Evolutionary conservation across 2,113 vertebrate genomes (phyloP).

Genomic region (Typhlomys cinereus): DNA sequence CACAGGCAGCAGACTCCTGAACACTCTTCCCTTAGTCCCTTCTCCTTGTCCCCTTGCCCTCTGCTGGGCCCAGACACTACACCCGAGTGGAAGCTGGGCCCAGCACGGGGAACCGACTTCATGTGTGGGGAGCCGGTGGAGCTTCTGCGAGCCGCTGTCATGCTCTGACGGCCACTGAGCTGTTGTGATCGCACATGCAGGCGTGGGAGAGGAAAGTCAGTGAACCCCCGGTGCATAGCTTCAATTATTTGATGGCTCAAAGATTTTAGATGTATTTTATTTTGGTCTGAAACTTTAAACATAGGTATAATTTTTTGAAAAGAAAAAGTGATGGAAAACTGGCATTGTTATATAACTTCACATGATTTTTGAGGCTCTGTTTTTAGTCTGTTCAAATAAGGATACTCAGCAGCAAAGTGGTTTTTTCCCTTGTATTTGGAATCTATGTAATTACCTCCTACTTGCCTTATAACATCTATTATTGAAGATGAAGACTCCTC

Average conservation of each 20-base stretch:
- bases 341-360: background rate
- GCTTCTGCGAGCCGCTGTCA: background rate
- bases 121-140: background rate
- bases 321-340: background rate
- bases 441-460: background rate
- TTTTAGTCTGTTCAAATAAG: conserved; percentile 40
- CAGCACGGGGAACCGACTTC: background rate
- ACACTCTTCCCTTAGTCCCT: no score
- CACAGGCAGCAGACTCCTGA: background rate
- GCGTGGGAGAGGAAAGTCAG: background rate
- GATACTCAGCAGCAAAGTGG: background rate
- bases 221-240: background rate
- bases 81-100: background rate
- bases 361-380: background rate
- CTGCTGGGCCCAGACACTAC: background rate
- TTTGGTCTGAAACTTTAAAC: conserved; percentile 44
- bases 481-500: conserved; percentile 11
- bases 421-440: conserved; percentile 42
- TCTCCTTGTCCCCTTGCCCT: background rate
- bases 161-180: fast-evolving
- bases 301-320: conserved; percentile 28
- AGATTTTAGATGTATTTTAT: conserved; percentile 35
- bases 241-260: background rate
- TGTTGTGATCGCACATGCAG: background rate
- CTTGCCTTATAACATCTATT: conserved; percentile 39